Evolutionary conservation across 2,113 vertebrate species (phyloP).

Genomic region (Monarcha castaneiventris): DNA sequence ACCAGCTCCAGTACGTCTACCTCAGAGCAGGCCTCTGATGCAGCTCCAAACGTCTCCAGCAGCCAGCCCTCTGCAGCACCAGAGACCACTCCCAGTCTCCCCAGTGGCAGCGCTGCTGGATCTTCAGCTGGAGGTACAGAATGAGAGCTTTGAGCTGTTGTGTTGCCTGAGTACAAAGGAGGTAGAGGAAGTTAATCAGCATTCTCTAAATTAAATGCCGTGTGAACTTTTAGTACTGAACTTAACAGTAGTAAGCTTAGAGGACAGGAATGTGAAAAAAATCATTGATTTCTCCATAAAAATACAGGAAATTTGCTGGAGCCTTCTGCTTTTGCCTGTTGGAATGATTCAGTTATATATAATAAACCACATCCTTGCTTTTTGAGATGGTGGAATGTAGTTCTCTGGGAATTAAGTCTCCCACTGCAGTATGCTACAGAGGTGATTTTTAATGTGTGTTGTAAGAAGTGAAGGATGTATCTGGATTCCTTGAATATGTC

Average conservation of each 20-base stretch:
- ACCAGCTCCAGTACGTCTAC: slow-evolving; percentile 81
- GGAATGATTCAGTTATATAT: neutral
- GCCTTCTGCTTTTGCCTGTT: neutral
- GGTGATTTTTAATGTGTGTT: neutral
- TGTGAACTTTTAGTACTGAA: neutral
- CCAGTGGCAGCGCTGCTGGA: slow-evolving; percentile 75
- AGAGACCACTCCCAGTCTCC: slow-evolving; percentile 77
- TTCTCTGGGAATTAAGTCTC: neutral
- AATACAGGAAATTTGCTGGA: neutral
- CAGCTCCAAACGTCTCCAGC: slow-evolving; percentile 78
- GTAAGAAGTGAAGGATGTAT: neutral
- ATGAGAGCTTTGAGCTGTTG: neutral
- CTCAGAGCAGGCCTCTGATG: slow-evolving; percentile 88
- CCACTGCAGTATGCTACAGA: neutral
- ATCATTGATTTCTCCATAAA: neutral
- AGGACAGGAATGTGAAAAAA: neutral
- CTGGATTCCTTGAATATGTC: neutral
- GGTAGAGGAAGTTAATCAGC: neutral
- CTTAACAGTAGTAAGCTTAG: neutral
- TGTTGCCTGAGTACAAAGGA: neutral
- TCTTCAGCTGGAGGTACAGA: slow-evolving; percentile 81
- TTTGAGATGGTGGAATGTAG: neutral
- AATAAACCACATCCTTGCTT: neutral
- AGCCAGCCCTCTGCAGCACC: slow-evolving; percentile 80
- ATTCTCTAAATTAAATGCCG: neutral